phyloP scores from a whole-genome alignment of 2,888 invertebrate species.

The Xiphydria camelus region DNA sequence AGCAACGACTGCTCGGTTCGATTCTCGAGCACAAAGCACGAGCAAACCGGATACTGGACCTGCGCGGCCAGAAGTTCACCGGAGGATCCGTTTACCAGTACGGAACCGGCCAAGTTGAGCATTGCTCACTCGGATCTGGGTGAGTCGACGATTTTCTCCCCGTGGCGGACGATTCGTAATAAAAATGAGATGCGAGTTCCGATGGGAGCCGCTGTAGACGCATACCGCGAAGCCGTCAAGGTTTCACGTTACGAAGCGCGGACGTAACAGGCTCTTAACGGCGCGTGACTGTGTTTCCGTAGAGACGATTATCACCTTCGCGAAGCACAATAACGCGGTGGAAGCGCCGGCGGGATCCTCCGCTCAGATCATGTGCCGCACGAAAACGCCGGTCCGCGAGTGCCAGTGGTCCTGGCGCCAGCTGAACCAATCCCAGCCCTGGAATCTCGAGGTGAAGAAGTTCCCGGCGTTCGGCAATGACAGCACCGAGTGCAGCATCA shows the following conservation, averaged over 20 bases:
- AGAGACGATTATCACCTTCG: constrained; percentile 41
- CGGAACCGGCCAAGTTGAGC: constrained; percentile 48
- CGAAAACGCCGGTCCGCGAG: constrained; percentile 43
- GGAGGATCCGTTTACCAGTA: constrained; percentile 47
- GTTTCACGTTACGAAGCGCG: background rate
- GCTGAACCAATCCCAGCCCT: constrained; percentile 49
- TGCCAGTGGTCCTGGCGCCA: constrained; percentile 55
- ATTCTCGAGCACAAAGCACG: constrained; percentile 50
- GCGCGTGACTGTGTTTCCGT: constrained; percentile 4
- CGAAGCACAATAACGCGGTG: constrained; percentile 36
- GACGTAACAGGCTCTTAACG: too few relatives aligned
- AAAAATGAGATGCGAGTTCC: background rate
- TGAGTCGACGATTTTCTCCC: constrained; percentile 17
- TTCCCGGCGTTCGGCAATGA: constrained; percentile 49
- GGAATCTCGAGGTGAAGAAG: constrained; percentile 48
- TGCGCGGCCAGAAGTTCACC: constrained; percentile 49
- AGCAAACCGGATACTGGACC: constrained; percentile 54
- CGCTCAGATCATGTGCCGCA: constrained; percentile 46
- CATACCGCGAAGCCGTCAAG: background rate
- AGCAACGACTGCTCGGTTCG: constrained; percentile 55
- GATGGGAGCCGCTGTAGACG: background rate
- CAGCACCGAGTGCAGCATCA: constrained; percentile 51
- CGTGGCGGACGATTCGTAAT: background rate
- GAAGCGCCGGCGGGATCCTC: constrained; percentile 47
- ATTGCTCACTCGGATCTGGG: constrained; percentile 42